A percentile compares a stretch with the other conserved stretches of the same genome.
Conservation (phyloP, 2,113 vertebrate species). For the Tachycineta bicolor region DNA sequence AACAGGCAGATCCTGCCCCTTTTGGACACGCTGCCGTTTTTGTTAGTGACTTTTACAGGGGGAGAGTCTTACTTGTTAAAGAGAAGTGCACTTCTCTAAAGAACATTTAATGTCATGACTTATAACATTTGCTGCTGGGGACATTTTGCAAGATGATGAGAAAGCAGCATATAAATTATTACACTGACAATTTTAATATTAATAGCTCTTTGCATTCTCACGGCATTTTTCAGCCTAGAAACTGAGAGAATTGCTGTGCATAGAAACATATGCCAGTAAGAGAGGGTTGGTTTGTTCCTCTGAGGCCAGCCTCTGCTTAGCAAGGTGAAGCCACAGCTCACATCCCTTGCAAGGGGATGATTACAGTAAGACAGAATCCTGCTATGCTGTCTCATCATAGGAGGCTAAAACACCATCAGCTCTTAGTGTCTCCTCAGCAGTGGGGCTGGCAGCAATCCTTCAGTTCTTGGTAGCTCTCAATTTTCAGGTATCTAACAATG, state of each 20-base stretch:
- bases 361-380: neutral
- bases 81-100: neutral
- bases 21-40: neutral
- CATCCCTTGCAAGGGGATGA: neutral
- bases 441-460: neutral
- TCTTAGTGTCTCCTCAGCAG: neutral
- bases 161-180: neutral
- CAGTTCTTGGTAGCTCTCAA: neutral
- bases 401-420: neutral
- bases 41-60: neutral
- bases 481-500: neutral
- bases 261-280: neutral
- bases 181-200: conserved; percentile 3
- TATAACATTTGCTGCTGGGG: conserved; percentile 32
- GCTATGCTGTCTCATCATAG: fast-evolving
- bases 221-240: neutral
- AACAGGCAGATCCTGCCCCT: neutral
- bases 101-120: conserved; percentile 21
- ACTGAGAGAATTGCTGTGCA: neutral
- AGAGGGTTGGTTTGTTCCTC: neutral
- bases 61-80: neutral
- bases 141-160: neutral
- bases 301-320: neutral
- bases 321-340: neutral
- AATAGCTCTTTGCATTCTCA: neutral